Conservation (phyloP, 92 coral and sea anemone genomes). For the Porites divaricata region DNA sequence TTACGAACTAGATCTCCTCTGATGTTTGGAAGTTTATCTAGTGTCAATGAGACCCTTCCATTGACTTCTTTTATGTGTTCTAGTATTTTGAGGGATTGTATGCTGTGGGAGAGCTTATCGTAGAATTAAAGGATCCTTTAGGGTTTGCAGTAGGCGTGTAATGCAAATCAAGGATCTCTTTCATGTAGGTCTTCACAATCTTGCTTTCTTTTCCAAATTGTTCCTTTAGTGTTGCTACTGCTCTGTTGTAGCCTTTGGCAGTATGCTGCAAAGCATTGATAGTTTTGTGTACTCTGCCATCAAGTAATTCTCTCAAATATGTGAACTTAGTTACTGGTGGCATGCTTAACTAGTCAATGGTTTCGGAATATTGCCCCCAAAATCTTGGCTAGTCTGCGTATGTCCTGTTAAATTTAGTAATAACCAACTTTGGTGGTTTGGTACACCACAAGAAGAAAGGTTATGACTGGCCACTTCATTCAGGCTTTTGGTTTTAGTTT, state of each 20-base stretch:
- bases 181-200: constrained; percentile 47
- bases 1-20: constrained; percentile 61
- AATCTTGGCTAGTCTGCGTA: constrained; percentile 55
- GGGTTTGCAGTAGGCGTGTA: constrained; percentile 41
- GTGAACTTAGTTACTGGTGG: constrained; percentile 48
- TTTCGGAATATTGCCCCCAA: constrained; percentile 46
- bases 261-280: constrained; percentile 52
- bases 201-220: constrained; percentile 46
- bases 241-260: constrained; percentile 56
- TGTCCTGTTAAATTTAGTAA: constrained; percentile 52
- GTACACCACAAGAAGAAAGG: too few relatives aligned
- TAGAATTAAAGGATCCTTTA: constrained; percentile 40
- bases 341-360: constrained; percentile 44
- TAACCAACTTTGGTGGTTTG: constrained; percentile 45
- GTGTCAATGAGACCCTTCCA: constrained; percentile 61
- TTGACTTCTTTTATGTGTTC: constrained; percentile 40
- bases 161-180: constrained; percentile 46
- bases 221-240: constrained; percentile 42
- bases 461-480: too few relatives aligned
- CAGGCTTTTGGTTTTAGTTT: too few relatives aligned
- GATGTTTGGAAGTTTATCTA: constrained; percentile 56
- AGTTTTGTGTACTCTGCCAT: constrained; percentile 35
- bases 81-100: constrained; percentile 50
- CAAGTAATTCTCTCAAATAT: constrained; percentile 39
- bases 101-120: constrained; percentile 40